Percentiles rank a stretch among this genome's conserved stretches.
Evolutionary conservation across 2,888 invertebrate species (phyloP).

Genomic region (Litoditis marina): DNA sequence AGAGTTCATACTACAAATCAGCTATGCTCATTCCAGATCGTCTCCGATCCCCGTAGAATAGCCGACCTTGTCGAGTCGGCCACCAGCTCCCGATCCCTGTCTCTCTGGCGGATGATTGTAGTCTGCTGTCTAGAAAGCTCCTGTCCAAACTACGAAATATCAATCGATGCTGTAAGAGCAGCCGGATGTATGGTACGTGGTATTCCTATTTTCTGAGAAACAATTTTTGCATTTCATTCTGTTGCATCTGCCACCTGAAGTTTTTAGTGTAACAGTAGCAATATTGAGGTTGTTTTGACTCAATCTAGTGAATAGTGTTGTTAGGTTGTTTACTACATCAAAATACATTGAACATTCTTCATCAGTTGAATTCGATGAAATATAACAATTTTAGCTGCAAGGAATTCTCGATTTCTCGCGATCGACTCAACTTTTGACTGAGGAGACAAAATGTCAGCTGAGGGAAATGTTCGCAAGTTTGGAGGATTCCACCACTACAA

Average conservation of each 20-base stretch:
- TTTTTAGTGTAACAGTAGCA: too few species aligned
- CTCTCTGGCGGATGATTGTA: slow-evolving; percentile 45
- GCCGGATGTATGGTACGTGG: slow-evolving; percentile 32
- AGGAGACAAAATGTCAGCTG: slow-evolving; percentile 20
- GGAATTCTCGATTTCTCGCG: slow-evolving; percentile 27
- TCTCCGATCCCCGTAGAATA: slow-evolving; percentile 19
- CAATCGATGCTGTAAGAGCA: slow-evolving; percentile 45
- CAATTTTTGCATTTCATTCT: not conserved
- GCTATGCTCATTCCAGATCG: slow-evolving; percentile 22
- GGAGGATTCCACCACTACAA: slow-evolving; percentile 31
- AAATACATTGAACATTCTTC: too few species aligned
- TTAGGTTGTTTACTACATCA: too few species aligned
- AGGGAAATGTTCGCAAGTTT: slow-evolving; percentile 22
- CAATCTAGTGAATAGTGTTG: too few species aligned
- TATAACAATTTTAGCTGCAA: slow-evolving; percentile 34
- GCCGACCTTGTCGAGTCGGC: slow-evolving; percentile 26
- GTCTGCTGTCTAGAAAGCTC: slow-evolving; percentile 39
- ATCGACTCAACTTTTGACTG: slow-evolving; percentile 18
- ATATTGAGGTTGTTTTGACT: too few species aligned
- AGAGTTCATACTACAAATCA: too few species aligned
- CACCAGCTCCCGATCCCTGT: slow-evolving; percentile 19
- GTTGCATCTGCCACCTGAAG: not conserved
- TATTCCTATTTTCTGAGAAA: not conserved
- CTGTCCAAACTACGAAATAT: slow-evolving; percentile 41
- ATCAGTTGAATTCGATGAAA: too few species aligned